A percentile compares a stretch with the other conserved stretches of the same genome.
phyloP scores from a whole-genome alignment of 2,888 invertebrate species.

The Calameuta filiformis region DNA sequence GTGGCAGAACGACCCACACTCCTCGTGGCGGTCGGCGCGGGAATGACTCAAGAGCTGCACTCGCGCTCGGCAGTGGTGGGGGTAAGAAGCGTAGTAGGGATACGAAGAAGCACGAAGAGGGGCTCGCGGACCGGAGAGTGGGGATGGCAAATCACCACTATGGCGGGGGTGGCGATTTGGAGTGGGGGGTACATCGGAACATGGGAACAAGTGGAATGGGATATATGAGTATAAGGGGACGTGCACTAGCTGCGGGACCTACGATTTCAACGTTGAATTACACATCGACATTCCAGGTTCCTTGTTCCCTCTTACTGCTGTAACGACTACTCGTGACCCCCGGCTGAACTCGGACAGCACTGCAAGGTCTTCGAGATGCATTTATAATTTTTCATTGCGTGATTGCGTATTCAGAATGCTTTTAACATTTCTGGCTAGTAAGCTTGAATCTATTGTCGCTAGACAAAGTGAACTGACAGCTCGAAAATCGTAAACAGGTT shows the following conservation, averaged over 20 bases:
- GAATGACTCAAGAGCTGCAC: slow-evolving; percentile 52
- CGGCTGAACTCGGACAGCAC: neutral
- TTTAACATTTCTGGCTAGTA: neutral
- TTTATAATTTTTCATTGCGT: neutral
- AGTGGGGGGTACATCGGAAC: slow-evolving; percentile 14
- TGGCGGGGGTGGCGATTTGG: slow-evolving; percentile 11
- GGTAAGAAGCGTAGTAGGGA: slow-evolving; percentile 15
- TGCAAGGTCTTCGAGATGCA: neutral
- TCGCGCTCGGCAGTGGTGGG: slow-evolving; percentile 33
- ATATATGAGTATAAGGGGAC: neutral
- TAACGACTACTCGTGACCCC: neutral
- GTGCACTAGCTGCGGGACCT: neutral
- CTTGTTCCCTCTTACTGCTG: neutral
- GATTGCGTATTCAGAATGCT: neutral
- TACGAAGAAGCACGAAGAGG: slow-evolving; percentile 9
- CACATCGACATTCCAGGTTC: neutral
- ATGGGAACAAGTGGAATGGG: neutral
- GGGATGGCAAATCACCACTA: neutral
- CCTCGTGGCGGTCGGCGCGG: slow-evolving; percentile 58
- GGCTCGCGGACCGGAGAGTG: slow-evolving; percentile 10
- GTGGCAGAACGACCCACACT: slow-evolving; percentile 46
- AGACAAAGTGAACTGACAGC: neutral
- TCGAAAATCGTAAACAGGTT: neutral
- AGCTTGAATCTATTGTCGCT: neutral
- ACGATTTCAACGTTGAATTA: neutral